Evolutionary conservation across 2,888 invertebrate species (phyloP).

Genomic region (Melieria picta): DNA sequence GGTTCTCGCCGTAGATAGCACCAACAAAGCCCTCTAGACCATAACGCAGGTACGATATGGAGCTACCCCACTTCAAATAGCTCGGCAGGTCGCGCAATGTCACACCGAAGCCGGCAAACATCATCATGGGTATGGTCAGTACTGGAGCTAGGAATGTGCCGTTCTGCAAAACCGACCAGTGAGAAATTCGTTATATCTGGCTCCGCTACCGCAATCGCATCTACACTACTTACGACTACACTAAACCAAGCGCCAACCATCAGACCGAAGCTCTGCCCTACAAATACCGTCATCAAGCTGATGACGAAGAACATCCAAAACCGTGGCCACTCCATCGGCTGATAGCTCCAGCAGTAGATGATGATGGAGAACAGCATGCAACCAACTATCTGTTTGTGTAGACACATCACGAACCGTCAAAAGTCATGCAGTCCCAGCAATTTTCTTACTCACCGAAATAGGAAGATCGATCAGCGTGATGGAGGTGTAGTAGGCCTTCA

Average conservation of each 20-base stretch:
- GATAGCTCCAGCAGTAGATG: conserved; percentile 89
- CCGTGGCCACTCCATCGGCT: conserved; percentile 82
- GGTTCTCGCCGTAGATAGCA: conserved; percentile 84
- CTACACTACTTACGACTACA: conserved; percentile 76
- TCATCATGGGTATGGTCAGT: conserved; percentile 91
- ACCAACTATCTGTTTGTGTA: conserved; percentile 70
- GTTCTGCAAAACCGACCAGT: conserved; percentile 71
- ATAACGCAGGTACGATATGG: conserved; percentile 90
- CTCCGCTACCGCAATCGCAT: neutral
- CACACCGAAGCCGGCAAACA: conserved; percentile 97
- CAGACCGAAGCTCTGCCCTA: conserved; percentile 92
- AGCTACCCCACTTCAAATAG: conserved; percentile 91
- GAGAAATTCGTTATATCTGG: conserved; percentile 9
- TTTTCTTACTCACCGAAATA: conserved; percentile 72
- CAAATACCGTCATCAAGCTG: conserved; percentile 83
- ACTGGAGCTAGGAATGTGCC: conserved; percentile 95
- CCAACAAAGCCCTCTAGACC: conserved; percentile 88
- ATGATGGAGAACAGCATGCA: conserved; percentile 78
- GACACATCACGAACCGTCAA: neutral
- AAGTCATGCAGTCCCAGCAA: no score
- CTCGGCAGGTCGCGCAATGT: conserved; percentile 85
- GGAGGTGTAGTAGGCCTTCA: conserved; percentile 83
- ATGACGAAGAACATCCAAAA: conserved; percentile 88
- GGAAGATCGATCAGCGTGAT: conserved; percentile 82
- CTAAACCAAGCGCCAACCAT: conserved; percentile 90